A percentile compares a stretch with the other conserved stretches of the same genome.
Conservation (phyloP, 2,113 vertebrate genomes). For the Camelus bactrianus region DNA sequence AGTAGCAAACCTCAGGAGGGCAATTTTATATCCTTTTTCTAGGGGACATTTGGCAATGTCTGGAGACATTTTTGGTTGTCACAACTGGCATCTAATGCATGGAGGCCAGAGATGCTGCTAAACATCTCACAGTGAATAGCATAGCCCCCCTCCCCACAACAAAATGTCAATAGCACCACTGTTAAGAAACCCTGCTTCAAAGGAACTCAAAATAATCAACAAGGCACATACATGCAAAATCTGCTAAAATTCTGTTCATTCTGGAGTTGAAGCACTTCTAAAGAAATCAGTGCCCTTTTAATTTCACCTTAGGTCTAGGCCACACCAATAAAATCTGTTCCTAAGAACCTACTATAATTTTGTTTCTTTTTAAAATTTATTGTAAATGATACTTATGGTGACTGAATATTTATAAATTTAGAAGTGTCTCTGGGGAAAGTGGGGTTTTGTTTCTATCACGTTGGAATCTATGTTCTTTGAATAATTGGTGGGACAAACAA, state of each 20-base stretch:
- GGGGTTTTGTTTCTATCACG: background rate
- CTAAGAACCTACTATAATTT: background rate
- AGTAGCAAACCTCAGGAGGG: background rate
- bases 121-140: background rate
- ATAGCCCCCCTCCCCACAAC: background rate
- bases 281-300: constrained; percentile 6
- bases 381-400: background rate
- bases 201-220: constrained; percentile 5
- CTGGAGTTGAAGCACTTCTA: background rate
- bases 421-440: background rate
- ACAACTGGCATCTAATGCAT: background rate
- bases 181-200: background rate
- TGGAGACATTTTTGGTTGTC: constrained; percentile 34
- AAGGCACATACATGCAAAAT: background rate
- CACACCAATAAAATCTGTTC: constrained; percentile 35
- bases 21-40: background rate
- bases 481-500: constrained; percentile 7
- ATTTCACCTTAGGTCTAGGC: constrained; percentile 26
- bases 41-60: constrained; percentile 10
- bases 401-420: background rate
- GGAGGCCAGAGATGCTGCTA: background rate
- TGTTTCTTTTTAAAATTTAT: constrained; percentile 52
- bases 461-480: constrained; percentile 35
- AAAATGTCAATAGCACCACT: background rate
- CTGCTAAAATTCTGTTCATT: constrained; percentile 52